These are phyloP conservation scores for Loxodonta africana DNA, from an alignment of 2,113 vertebrate genomes.

Conservation along the genomic window DNA sequence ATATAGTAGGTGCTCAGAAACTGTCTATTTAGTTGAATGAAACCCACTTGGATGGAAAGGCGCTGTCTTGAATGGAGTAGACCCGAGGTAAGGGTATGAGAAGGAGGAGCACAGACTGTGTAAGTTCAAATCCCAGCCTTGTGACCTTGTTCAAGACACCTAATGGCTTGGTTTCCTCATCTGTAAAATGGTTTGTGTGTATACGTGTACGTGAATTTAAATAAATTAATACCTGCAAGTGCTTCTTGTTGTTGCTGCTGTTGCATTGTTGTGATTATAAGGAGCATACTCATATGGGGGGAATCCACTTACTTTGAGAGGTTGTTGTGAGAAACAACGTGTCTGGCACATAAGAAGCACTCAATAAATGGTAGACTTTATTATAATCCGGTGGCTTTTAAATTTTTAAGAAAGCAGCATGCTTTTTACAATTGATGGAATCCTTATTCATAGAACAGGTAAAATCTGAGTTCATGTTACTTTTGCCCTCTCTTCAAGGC, in stretches of 20 bases:
- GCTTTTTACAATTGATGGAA: neutral
- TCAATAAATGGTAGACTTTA: neutral
- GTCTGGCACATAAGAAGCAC: neutral
- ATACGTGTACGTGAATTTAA: too few relatives aligned
- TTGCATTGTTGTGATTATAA: neutral
- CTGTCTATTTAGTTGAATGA: neutral
- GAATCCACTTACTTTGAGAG: neutral
- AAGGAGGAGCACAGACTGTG: neutral
- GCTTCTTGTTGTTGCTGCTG: neutral
- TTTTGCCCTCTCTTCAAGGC: neutral
- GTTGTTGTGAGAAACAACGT: neutral
- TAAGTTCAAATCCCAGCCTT: neutral
- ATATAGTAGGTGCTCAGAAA: neutral
- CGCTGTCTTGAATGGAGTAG: neutral
- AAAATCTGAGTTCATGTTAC: neutral
- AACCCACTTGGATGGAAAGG: neutral
- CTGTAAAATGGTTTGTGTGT: neutral
- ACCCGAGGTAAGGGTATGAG: neutral
- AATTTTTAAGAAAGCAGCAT: neutral
- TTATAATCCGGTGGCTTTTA: neutral
- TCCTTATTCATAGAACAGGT: neutral
- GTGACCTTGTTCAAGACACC: neutral
- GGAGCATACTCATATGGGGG: neutral
- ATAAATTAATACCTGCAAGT: neutral
- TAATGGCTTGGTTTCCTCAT: neutral